Base-by-base conservation (phyloP, 1,140 invertebrate genomes). In the Drosophila neocordata region DNA sequence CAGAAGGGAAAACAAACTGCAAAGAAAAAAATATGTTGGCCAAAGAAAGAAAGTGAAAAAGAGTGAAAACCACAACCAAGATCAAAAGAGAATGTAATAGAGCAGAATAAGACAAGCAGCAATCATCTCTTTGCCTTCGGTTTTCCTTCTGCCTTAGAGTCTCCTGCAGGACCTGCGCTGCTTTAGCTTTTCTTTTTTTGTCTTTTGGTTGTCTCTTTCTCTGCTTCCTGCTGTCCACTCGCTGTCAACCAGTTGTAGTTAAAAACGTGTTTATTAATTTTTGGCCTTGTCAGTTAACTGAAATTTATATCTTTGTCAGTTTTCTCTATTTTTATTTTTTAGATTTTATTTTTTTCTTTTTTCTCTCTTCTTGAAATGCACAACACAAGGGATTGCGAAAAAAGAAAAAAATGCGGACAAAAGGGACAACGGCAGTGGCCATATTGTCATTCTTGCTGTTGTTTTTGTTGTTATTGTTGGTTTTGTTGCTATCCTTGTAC, bases 401-500 rank as follows among this genome's bases (percentile, higher is more conserved):
- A n/a, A 44, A 18, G 2, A 44, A 18, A 44, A 48, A 13, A 48
- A 48, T 7, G 41, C 41, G 41, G 18, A 48, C 41, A 20, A 20
- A 20, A 48, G 18, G 41, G 41, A 20, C 15, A 48, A 20, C n/a
- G 15, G 41, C 18, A 48, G 15, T 48, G 41, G 15, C 41, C 15
- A 48, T 48, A 18, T 71, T 76, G 63, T 73, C 73, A 51, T n/a
- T n/a, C n/a, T n/a, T n/a, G n/a, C n/a, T n/a, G n/a, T 78, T 24
- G 24, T 24, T 24, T 1, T 24, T 24, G 24, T 31, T 31, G 27
- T 31, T 31, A 6, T 31, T 31, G 27, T 31, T 7, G 27, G 62
- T 59, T 68, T 59, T 79, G 79, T 79, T 79, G 60, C 74, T 78
- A 63, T 63, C 55, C 67, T 64, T 75, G 60, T 69, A 73, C 57